phyloP scores from a whole-genome alignment of 2,888 invertebrate genomes.

The Chloroclysta siterata region DNA sequence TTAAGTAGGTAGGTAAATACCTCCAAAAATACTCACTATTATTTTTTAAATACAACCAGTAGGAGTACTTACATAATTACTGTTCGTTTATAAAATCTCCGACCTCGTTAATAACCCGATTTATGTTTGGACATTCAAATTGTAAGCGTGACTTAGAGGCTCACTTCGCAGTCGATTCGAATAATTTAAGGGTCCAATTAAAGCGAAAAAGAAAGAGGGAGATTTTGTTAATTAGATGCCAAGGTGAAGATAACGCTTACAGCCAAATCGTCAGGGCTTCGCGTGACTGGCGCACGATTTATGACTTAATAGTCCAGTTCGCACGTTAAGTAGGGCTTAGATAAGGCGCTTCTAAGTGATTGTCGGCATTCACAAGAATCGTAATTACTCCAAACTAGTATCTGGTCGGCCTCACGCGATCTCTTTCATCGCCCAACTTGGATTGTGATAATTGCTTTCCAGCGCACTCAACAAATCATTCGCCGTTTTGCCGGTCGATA shows the following conservation, averaged over 20 bases:
- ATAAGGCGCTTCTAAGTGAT: slow-evolving; percentile 84
- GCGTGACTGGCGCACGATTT: slow-evolving; percentile 80
- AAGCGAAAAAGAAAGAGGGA: slow-evolving; percentile 50
- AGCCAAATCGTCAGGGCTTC: slow-evolving; percentile 76
- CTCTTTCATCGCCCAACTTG: slow-evolving; percentile 72
- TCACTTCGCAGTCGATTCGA: slow-evolving; percentile 50
- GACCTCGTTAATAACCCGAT: slow-evolving; percentile 33
- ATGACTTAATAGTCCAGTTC: slow-evolving; percentile 82
- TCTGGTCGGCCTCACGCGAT: slow-evolving; percentile 79
- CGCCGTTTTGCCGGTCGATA: slow-evolving; percentile 19
- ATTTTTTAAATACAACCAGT: not conserved
- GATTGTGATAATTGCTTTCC: slow-evolving; percentile 74
- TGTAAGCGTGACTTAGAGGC: slow-evolving; percentile 38
- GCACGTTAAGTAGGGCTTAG: slow-evolving; percentile 83
- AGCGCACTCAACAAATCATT: slow-evolving; percentile 58
- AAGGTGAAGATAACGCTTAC: slow-evolving; percentile 75
- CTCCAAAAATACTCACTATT: not conserved
- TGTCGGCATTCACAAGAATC: slow-evolving; percentile 84
- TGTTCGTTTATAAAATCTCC: slow-evolving; percentile 5
- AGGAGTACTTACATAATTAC: slow-evolving; percentile 2
- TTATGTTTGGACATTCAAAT: slow-evolving; percentile 35
- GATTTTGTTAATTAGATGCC: slow-evolving; percentile 76
- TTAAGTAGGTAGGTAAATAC: too few relatives aligned
- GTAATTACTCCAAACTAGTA: slow-evolving; percentile 84
- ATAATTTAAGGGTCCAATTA: slow-evolving; percentile 57